Evolutionary conservation across 2,888 invertebrate genomes (phyloP).

Genomic region (Magallana nippona): DNA sequence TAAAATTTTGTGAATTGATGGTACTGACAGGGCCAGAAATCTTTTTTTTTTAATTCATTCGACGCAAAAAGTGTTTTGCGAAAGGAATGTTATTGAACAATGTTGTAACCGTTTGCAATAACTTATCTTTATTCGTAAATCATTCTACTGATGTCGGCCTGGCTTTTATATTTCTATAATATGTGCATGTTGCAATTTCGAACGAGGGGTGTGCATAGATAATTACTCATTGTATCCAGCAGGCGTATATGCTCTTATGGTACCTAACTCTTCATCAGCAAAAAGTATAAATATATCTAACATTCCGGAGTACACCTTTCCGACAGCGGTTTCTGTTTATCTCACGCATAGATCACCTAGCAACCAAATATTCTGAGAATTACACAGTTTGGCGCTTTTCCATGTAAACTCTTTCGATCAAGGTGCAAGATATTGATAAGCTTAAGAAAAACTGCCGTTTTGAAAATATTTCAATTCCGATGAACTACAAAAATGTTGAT

Average conservation of each 20-base stretch:
- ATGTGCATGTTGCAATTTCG: too few relatives aligned
- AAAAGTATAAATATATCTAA: slow-evolving; percentile 15
- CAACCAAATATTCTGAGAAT: slow-evolving; percentile 32
- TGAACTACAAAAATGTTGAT: slow-evolving; percentile 15
- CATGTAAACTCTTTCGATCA: slow-evolving; percentile 26
- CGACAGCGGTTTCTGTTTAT: slow-evolving; percentile 11
- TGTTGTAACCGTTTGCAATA: too few relatives aligned
- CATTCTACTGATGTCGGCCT: too few relatives aligned
- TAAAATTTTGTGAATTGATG: too few relatives aligned
- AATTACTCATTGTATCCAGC: not conserved
- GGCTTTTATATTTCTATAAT: too few relatives aligned
- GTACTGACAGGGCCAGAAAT: too few relatives aligned
- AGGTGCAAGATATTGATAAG: slow-evolving; percentile 19
- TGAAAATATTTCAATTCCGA: slow-evolving; percentile 5
- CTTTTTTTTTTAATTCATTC: too few relatives aligned
- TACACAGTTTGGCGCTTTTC: slow-evolving; percentile 11
- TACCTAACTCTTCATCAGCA: slow-evolving; percentile 18
- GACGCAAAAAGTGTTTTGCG: too few relatives aligned
- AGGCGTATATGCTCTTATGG: not conserved
- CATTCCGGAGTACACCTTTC: slow-evolving; percentile 20
- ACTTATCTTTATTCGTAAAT: not conserved
- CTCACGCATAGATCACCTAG: not conserved
- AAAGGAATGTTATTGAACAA: too few relatives aligned
- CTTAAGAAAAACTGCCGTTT: slow-evolving; percentile 4
- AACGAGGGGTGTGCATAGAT: not conserved